Evolutionary conservation across 2,888 invertebrate genomes (phyloP).

Genomic region (Eucera pruinosa): DNA sequence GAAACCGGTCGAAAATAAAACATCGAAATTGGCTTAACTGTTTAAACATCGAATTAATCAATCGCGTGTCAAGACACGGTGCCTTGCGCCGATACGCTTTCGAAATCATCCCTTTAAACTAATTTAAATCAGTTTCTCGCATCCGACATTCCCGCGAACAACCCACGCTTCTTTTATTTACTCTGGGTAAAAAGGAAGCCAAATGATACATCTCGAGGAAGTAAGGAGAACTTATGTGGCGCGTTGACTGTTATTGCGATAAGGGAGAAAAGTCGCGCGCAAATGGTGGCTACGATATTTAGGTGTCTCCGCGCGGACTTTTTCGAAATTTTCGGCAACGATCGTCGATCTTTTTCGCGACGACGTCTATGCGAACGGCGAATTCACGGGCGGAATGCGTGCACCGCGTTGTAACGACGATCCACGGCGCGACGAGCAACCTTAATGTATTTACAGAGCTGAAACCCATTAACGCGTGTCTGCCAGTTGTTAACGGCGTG

Average conservation of each 20-base stretch:
- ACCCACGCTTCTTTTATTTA: background rate
- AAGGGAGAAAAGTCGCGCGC: background rate
- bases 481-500: conserved; percentile 73
- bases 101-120: background rate
- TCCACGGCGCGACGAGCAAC: conserved; percentile 67
- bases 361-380: background rate
- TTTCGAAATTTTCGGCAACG: background rate
- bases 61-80: background rate
- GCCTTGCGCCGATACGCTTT: background rate
- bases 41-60: conserved; percentile 18
- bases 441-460: conserved; percentile 78
- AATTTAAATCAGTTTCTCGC: background rate
- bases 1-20: background rate
- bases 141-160: background rate
- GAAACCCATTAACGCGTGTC: conserved; percentile 77
- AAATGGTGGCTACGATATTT: conserved; percentile 3
- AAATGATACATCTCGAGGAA: background rate
- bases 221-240: background rate
- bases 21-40: background rate
- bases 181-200: background rate
- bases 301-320: background rate
- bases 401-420: conserved; percentile 57
- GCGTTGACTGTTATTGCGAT: background rate
- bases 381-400: conserved; percentile 35
- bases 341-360: conserved; percentile 4